phyloP scores from a whole-genome alignment of 2,113 vertebrate species.

The Eulacestoma nigropectus region DNA sequence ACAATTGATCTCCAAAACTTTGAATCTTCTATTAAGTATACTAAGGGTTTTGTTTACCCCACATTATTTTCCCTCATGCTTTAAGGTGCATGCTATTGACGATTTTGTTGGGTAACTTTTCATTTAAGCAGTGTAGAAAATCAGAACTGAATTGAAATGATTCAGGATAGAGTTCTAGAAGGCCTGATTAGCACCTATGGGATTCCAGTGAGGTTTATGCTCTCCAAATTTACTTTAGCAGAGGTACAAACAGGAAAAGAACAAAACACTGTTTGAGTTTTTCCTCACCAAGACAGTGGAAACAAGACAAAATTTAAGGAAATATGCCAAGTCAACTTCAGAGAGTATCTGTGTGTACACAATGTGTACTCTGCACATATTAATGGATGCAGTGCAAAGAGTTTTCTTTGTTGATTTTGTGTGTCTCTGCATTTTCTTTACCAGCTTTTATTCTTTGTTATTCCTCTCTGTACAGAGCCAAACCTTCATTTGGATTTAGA shows the following conservation, averaged over 20 bases:
- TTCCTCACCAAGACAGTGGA: background rate
- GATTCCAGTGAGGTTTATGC: background rate
- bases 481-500: background rate
- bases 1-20: background rate
- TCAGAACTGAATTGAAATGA: background rate
- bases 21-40: background rate
- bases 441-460: background rate
- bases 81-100: background rate
- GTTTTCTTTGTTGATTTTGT: background rate
- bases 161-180: background rate
- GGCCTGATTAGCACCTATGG: background rate
- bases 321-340: background rate
- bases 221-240: background rate
- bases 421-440: background rate
- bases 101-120: background rate
- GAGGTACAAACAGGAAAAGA: background rate
- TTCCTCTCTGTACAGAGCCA: background rate
- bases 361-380: background rate
- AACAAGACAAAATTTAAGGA: background rate
- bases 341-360: background rate
- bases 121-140: background rate
- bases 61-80: background rate
- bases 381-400: rapidly evolving
- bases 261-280: background rate
- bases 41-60: background rate